Percentiles rank a stretch among this genome's conserved stretches.
These are phyloP conservation scores for Meandrusa payeni DNA, from an alignment of 2,888 invertebrate genomes.

Conservation along the genomic window DNA sequence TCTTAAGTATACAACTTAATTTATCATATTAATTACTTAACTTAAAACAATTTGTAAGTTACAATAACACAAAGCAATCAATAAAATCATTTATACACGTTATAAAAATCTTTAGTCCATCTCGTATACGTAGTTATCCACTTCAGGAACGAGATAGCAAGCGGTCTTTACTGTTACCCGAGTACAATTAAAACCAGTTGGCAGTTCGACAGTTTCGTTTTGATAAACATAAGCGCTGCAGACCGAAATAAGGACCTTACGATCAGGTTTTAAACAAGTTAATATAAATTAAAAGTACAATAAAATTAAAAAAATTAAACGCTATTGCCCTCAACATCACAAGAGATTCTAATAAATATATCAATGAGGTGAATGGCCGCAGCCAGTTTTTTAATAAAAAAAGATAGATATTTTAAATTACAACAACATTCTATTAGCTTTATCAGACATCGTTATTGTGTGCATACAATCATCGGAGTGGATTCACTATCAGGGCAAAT, in stretches of 20 bases:
- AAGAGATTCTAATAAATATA: too few relatives aligned
- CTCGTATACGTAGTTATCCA: too few relatives aligned
- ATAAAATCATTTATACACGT: too few relatives aligned
- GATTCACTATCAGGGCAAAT: background rate
- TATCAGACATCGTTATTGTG: background rate
- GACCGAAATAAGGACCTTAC: background rate
- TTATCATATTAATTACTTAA: too few relatives aligned
- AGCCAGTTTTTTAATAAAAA: too few relatives aligned
- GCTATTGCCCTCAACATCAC: conserved; percentile 5
- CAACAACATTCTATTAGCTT: conserved; percentile 8
- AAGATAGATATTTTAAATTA: too few relatives aligned
- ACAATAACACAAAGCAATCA: too few relatives aligned
- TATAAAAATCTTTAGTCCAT: too few relatives aligned
- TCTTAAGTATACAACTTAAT: too few relatives aligned
- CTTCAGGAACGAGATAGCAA: too few relatives aligned
- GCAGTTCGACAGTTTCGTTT: conserved; percentile 1
- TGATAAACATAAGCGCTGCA: background rate
- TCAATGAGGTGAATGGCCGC: too few relatives aligned
- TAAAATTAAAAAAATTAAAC: background rate
- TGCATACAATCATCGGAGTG: background rate
- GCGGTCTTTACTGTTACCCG: conserved; percentile 7
- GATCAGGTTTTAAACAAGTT: conserved; percentile 16
- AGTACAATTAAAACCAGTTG: conserved; percentile 14
- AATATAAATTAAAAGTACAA: conserved; percentile 3
- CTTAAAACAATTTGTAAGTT: too few relatives aligned